Percentiles rank a stretch among this genome's conserved stretches.
These are phyloP conservation scores for Delia radicum DNA, from an alignment of 1,140 invertebrate genomes.

Conservation along the genomic window DNA sequence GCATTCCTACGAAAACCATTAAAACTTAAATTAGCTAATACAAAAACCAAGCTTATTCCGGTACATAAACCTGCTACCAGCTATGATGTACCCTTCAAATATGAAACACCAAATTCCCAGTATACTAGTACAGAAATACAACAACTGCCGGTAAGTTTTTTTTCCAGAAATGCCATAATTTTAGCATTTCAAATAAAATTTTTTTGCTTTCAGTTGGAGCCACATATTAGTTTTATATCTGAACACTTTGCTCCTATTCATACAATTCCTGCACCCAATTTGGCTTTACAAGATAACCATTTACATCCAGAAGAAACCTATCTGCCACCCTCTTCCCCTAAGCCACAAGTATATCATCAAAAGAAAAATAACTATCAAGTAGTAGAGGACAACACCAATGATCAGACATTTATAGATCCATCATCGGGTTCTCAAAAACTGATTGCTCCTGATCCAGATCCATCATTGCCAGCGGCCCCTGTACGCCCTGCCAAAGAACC, in stretches of 20 bases:
- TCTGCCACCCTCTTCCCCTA: conserved; percentile 34
- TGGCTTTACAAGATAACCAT: conserved; percentile 44
- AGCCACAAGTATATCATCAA: conserved; percentile 32
- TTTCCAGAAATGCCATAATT: neutral
- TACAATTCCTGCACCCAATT: conserved; percentile 78
- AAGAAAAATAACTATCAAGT: conserved; percentile 53
- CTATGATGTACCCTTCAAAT: conserved; percentile 51
- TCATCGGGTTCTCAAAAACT: conserved; percentile 54
- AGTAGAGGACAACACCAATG: conserved; percentile 55
- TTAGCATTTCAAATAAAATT: neutral
- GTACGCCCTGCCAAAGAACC: conserved; percentile 54
- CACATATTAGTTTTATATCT: conserved; percentile 45
- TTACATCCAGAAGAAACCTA: conserved; percentile 36
- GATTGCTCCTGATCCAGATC: conserved; percentile 59
- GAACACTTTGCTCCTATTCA: conserved; percentile 69
- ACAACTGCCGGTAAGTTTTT: conserved; percentile 45
- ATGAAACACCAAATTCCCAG: conserved; percentile 42
- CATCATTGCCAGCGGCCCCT: conserved; percentile 52
- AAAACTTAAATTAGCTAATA: conserved; percentile 42
- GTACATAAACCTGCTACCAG: conserved; percentile 42
- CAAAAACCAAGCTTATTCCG: conserved; percentile 34
- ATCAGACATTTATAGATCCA: conserved; percentile 52
- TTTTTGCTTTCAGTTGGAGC: conserved; percentile 40
- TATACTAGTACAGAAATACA: conserved; percentile 38
- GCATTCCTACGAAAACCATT: conserved; percentile 40